These are phyloP conservation scores for Mya arenaria DNA, from an alignment of 1,140 invertebrate species.

Conservation along the genomic window DNA sequence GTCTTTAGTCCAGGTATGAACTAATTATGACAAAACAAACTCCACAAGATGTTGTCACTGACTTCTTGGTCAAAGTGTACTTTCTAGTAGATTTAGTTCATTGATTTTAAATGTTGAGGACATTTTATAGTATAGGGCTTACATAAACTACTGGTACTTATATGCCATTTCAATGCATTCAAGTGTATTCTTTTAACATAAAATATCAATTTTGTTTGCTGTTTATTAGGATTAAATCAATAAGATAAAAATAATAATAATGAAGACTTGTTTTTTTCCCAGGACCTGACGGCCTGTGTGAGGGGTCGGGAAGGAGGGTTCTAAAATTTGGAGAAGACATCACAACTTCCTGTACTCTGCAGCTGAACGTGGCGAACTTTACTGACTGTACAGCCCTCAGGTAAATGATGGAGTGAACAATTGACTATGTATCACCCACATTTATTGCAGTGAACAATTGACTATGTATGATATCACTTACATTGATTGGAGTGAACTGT, in stretches of 20 bases:
- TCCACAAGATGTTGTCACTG: no score
- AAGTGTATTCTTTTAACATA: background rate
- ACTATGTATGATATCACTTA: no score
- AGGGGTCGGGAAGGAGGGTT: constrained; percentile 48
- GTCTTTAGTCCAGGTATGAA: constrained; percentile 61
- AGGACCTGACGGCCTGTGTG: constrained; percentile 69
- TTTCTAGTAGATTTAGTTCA: no score
- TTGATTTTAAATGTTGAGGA: no score
- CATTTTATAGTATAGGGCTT: no score
- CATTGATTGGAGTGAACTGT: no score
- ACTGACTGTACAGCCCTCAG: constrained; percentile 38
- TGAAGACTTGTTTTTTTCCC: background rate
- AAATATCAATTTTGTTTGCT: background rate
- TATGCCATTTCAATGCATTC: no score
- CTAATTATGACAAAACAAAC: no score
- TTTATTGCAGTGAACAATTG: background rate
- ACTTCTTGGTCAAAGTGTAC: no score
- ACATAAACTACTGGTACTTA: no score
- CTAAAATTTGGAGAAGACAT: constrained; percentile 70
- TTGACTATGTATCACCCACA: background rate
- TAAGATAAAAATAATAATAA: background rate
- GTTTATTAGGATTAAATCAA: background rate
- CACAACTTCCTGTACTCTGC: constrained; percentile 62
- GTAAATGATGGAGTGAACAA: background rate
- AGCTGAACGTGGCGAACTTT: constrained; percentile 41